phyloP scores from a whole-genome alignment of 2,113 vertebrate species.

The Nymphicus hollandicus region DNA sequence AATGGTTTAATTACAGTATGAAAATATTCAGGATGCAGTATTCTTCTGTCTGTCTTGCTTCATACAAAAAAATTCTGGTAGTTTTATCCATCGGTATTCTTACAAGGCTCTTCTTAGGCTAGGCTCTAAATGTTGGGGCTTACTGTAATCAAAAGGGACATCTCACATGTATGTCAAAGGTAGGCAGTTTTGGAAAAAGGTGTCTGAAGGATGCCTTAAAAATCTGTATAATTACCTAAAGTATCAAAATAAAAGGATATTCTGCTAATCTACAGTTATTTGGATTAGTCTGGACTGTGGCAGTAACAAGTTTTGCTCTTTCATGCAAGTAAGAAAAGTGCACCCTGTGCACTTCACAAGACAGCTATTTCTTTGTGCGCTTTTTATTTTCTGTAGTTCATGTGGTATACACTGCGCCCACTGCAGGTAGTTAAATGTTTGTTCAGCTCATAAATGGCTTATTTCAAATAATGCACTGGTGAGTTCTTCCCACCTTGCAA shows the following conservation, averaged over 20 bases:
- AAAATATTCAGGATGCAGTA: not conserved
- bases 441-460: not conserved
- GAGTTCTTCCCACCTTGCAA: not conserved
- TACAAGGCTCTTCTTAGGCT: not conserved
- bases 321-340: not conserved
- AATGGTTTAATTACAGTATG: not conserved
- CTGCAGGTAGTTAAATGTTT: not conserved
- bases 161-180: not conserved
- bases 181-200: not conserved
- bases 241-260: not conserved
- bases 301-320: not conserved
- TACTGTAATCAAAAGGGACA: not conserved
- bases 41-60: not conserved
- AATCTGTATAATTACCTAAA: not conserved
- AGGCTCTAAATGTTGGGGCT: not conserved
- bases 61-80: not conserved
- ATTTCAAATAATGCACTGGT: not conserved
- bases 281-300: not conserved
- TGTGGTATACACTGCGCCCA: too few relatives aligned
- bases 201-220: not conserved
- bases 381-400: not conserved
- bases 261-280: not conserved
- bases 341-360: rapidly evolving
- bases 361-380: not conserved
- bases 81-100: not conserved